Evolutionary conservation across 1,140 invertebrate species (phyloP), one percentile per base, ranked within the genome.

Genomic region (Leptinotarsa defecta): DNA sequence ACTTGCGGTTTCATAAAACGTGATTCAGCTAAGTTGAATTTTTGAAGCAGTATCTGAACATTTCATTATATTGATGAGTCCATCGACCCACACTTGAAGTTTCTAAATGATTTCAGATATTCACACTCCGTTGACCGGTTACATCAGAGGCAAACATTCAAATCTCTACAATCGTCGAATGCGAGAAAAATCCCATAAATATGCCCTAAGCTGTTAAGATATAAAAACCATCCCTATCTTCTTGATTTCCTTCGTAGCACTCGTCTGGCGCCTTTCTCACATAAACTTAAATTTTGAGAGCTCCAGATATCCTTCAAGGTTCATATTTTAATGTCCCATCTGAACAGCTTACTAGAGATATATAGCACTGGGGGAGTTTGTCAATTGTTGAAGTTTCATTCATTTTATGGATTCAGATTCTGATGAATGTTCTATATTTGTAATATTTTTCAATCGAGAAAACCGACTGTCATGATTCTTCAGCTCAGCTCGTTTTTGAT

Each of bases 251-350:
- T 65, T 34, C 20, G 20, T 22, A 65, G 20, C 64, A 27, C 64
- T 65, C 27, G 64, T 65, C 64, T 65, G 64, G 64, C 64, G 64
- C 64, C 64, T 65, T 62, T 62, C 61, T 20, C 61, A 65, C 64
- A 65, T 65, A 65, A 65, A 65, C 64, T 22, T 65, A 15, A 65
- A 34, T 65, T 65, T 65, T 65, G 64, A n/a, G 17, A 65, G 64
- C 64, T 34, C n/a, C n/a, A 65, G 20, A 65, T 65, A 65, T 65
- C 64, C 17, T 65, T 19, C 64, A 65, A 20, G 64, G 64, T 65
- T 65, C 64, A 65, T n/a, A 65, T 24, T 65, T 65, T 20, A 62
- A 62, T 62, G 61, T 65, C 20, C 64, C 17, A 15, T 65, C 20
- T 65, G 13, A 65, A 22, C 27, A 34, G 64, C 64, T 22, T 34